Conservation (phyloP, 1,140 invertebrate genomes). For the Glossosoma conforme region DNA sequence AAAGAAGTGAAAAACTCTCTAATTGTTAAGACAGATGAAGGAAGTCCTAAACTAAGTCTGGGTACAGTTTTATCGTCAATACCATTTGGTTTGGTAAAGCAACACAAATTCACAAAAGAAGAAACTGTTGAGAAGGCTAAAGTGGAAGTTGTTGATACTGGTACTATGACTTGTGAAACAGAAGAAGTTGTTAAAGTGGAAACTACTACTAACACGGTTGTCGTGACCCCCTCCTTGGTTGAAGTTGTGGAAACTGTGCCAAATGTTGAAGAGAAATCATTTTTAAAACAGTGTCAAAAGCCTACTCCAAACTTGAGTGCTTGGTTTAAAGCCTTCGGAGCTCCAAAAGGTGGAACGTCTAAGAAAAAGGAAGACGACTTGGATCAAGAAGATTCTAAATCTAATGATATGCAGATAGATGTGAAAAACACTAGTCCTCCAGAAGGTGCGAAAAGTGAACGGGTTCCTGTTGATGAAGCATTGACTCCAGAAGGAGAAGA, state of each 20-base stretch:
- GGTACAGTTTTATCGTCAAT: conserved; percentile 70
- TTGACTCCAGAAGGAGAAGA: conserved; percentile 42
- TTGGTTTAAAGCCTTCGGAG: conserved; percentile 87
- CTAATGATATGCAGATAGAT: conserved; percentile 34
- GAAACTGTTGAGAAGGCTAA: conserved; percentile 13
- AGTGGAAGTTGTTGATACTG: conserved; percentile 29
- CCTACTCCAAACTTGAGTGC: conserved; percentile 82
- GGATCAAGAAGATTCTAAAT: conserved; percentile 37
- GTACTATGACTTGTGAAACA: conserved; percentile 32
- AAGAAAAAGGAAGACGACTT: conserved; percentile 47
- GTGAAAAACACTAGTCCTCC: conserved; percentile 35
- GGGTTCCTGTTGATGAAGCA: conserved; percentile 37
- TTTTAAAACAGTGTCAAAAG: conserved; percentile 53
- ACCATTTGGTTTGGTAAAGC: conserved; percentile 54
- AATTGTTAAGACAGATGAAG: conserved; percentile 53
- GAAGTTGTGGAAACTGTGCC: conserved; percentile 43
- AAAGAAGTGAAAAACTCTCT: conserved; percentile 53
- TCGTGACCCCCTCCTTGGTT: no score
- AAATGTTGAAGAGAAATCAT: conserved; percentile 31
- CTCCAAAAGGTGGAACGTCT: conserved; percentile 56
- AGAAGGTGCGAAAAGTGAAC: conserved; percentile 39
- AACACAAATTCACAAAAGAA: conserved; percentile 52
- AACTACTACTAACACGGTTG: conserved; percentile 30
- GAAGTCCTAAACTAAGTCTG: conserved; percentile 70
- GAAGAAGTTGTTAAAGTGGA: conserved; percentile 23